Conservation (phyloP, 1,140 invertebrate species). For the Nautilus pompilius region DNA sequence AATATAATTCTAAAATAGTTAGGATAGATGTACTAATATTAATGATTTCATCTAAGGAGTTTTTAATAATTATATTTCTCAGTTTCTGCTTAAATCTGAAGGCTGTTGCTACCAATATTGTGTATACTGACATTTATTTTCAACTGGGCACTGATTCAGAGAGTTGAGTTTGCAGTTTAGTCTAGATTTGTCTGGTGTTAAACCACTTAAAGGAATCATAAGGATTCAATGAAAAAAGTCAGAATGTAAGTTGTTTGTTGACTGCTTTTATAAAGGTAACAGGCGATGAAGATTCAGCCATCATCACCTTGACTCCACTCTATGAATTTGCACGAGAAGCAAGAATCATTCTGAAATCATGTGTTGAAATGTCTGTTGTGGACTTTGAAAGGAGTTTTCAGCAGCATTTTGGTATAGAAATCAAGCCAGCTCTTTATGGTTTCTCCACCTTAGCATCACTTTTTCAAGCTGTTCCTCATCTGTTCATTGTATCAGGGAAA, state of each 20-base stretch:
- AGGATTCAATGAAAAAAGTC: too few relatives aligned
- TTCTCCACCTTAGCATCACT: slow-evolving; percentile 58
- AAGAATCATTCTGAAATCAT: slow-evolving; percentile 60
- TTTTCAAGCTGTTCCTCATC: slow-evolving; percentile 62
- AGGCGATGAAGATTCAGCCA: slow-evolving; percentile 36
- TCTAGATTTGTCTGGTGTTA: not conserved
- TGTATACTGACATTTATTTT: too few relatives aligned
- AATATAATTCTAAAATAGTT: too few relatives aligned
- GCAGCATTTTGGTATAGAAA: slow-evolving; percentile 59
- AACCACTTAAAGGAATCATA: not conserved
- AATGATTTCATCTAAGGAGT: too few relatives aligned
- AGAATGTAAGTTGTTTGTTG: too few relatives aligned
- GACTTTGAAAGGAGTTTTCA: slow-evolving; percentile 62
- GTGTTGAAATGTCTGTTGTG: slow-evolving; percentile 58
- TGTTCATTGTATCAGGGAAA: slow-evolving; percentile 55
- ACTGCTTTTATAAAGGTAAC: slow-evolving; percentile 18
- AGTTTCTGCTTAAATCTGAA: too few relatives aligned
- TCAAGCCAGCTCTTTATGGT: slow-evolving; percentile 61
- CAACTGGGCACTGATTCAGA: too few relatives aligned
- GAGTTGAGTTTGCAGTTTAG: not conserved
- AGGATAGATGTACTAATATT: too few relatives aligned
- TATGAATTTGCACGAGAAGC: slow-evolving; percentile 63
- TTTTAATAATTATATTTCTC: too few relatives aligned
- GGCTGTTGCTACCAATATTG: too few relatives aligned
- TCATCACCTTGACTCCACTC: slow-evolving; percentile 60